Conservation (phyloP, 1,140 invertebrate genomes). For the Leptopilina clavipes region DNA sequence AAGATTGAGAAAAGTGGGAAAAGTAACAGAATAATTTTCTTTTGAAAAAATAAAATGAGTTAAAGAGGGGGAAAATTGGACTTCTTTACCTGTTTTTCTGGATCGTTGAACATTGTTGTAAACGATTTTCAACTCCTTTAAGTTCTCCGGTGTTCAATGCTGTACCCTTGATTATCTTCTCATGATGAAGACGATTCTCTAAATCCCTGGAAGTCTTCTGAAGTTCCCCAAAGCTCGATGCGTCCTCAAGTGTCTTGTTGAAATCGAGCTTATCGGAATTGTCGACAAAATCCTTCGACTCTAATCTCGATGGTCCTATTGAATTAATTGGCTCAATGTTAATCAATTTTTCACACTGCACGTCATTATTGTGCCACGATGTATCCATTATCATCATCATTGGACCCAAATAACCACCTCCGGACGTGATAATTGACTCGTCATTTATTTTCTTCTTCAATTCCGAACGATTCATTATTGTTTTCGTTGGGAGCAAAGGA, state of each 20-base stretch:
- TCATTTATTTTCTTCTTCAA: slow-evolving; percentile 52
- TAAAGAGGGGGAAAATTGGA: too few species aligned
- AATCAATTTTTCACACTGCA: slow-evolving; percentile 35
- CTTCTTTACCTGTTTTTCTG: slow-evolving; percentile 50
- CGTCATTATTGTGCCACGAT: slow-evolving; percentile 37
- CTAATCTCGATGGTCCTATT: slow-evolving; percentile 10
- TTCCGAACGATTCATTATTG: slow-evolving; percentile 60
- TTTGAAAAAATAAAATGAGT: neutral
- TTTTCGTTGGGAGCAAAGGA: slow-evolving; percentile 54
- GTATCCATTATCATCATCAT: slow-evolving; percentile 13
- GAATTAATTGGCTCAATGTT: slow-evolving; percentile 22
- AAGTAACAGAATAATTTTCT: too few species aligned
- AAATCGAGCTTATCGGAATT: slow-evolving; percentile 40
- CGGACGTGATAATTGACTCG: slow-evolving; percentile 6
- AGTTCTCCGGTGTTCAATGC: slow-evolving; percentile 45
- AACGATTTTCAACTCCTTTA: slow-evolving; percentile 35
- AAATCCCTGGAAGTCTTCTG: slow-evolving; percentile 65
- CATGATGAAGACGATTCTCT: slow-evolving; percentile 65
- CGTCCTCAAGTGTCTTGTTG: slow-evolving; percentile 37
- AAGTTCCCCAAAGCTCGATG: slow-evolving; percentile 58
- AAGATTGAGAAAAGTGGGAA: too few species aligned
- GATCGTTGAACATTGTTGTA: neutral
- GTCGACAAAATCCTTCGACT: slow-evolving; percentile 40
- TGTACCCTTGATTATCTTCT: slow-evolving; percentile 56
- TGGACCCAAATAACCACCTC: slow-evolving; percentile 11